Percentiles rank a stretch among this genome's conserved stretches.
These are phyloP conservation scores for Dasypolia templi DNA, from an alignment of 2,888 invertebrate genomes.

Conservation along the genomic window DNA sequence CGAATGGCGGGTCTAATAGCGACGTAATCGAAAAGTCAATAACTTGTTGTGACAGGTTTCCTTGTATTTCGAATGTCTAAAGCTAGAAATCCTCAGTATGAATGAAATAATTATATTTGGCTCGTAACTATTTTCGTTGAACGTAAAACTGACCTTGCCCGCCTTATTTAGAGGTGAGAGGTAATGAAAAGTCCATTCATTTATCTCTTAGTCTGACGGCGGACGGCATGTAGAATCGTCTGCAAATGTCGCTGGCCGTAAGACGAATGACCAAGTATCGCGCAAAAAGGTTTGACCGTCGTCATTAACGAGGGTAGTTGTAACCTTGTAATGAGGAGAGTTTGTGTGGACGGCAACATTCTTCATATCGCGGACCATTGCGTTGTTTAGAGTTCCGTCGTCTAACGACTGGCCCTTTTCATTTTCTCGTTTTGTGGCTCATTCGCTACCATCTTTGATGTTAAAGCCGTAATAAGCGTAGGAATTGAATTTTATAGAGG, in stretches of 20 bases:
- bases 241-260: constrained; percentile 81
- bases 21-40: constrained; percentile 80
- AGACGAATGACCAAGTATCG: constrained; percentile 86
- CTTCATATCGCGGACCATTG: constrained; percentile 84
- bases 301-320: constrained; percentile 85
- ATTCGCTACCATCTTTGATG: constrained; percentile 83
- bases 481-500: constrained; percentile 79
- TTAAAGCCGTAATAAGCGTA: constrained; percentile 76
- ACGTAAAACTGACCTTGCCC: constrained; percentile 57
- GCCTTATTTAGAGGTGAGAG: constrained; percentile 58
- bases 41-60: constrained; percentile 72
- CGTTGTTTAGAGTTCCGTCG: constrained; percentile 80
- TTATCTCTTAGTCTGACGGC: constrained; percentile 74
- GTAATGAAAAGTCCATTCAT: constrained; percentile 70
- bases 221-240: constrained; percentile 74
- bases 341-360: constrained; percentile 81
- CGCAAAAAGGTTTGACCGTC: constrained; percentile 85
- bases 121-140: constrained; percentile 13
- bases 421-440: constrained; percentile 79
- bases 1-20: constrained; percentile 76
- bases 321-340: constrained; percentile 77
- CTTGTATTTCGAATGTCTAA: constrained; percentile 58
- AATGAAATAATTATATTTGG: background rate
- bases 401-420: constrained; percentile 78
- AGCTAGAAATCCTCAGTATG: constrained; percentile 34